Base-by-base conservation (phyloP, 2,797 vertebrate species). In the Antrozous pallidus region DNA sequence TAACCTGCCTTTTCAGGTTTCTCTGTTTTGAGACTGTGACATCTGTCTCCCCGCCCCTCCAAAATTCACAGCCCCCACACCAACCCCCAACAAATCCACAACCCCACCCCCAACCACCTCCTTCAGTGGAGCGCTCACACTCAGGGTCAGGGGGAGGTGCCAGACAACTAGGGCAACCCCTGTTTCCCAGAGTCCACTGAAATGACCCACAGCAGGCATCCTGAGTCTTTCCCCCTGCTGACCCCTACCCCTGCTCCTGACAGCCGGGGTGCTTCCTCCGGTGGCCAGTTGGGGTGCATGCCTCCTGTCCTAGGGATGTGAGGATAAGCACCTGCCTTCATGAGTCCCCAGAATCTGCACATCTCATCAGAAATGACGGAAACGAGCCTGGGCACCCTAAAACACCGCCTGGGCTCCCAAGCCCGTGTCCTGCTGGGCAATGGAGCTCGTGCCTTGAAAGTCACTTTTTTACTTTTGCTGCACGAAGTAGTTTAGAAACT, bases 191-290 rank as follows among this genome's bases (percentile, higher is more conserved):
- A 36, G 24, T 12, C 45, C 9, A 14, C 33, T 8, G 16, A 71
- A 71, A 51, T 61, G 6, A n/a, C 16, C 33, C 54, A 80, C 17
- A 71, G n/a, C 0, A 22, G 83, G 31, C 8, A 28, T 5, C 40
- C 26, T 22, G 22, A 45, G 17, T 2, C 24, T 45, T 71, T 31
- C 3, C 10, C 45, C 54, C 8, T 3, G 2, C 8, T 24, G 74
- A 33, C 8, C 33, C 10, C 28, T 8, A 40, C 20, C 65, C 42
- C 36, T 56, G 51, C 56, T 65, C 45, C 16, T 51, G 69, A 49
- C 33, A 0, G 11, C 28, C 36, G 2, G 31, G 5, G 65, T 24
- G n/a, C 77, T 73, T 16, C 24, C 54, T 13, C 6, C 0, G 2
- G 65, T 0, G n/a, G 70, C 40, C 65, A 11, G 16, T 14, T 1